Percentiles rank a stretch among this genome's conserved stretches.
Evolutionary conservation across 2,113 vertebrate genomes (phyloP).

Genomic region (Colaptes auratus): DNA sequence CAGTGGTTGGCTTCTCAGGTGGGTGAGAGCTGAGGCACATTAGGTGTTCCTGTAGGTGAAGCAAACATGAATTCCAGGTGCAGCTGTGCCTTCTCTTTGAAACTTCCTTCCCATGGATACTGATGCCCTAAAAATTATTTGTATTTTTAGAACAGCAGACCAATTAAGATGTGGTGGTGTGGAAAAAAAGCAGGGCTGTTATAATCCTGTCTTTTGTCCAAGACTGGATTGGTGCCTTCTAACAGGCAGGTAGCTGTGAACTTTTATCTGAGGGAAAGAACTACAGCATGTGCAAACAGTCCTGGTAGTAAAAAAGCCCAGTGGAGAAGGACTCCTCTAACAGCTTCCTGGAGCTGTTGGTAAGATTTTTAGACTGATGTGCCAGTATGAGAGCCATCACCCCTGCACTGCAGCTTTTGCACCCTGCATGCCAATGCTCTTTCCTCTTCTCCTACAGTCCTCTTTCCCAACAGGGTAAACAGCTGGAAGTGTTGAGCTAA

Average conservation of each 20-base stretch:
- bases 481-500: constrained; percentile 59
- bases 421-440: neutral
- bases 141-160: neutral
- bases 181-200: neutral
- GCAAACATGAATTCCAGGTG: neutral
- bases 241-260: neutral
- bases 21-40: neutral
- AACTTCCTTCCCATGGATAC: neutral
- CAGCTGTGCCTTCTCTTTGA: neutral
- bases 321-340: neutral
- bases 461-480: constrained; percentile 61
- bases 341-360: neutral
- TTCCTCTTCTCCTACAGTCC: neutral
- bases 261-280: neutral
- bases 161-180: neutral
- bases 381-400: neutral
- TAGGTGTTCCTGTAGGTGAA: neutral
- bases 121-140: neutral
- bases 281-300: neutral
- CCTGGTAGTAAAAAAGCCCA: neutral
- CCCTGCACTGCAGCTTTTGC: neutral
- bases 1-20: neutral
- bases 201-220: neutral
- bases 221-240: rapidly evolving
- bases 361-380: neutral